These are phyloP conservation scores for Trigoniulus corallinus DNA, from an alignment of 1,140 invertebrate genomes.

Conservation along the genomic window DNA sequence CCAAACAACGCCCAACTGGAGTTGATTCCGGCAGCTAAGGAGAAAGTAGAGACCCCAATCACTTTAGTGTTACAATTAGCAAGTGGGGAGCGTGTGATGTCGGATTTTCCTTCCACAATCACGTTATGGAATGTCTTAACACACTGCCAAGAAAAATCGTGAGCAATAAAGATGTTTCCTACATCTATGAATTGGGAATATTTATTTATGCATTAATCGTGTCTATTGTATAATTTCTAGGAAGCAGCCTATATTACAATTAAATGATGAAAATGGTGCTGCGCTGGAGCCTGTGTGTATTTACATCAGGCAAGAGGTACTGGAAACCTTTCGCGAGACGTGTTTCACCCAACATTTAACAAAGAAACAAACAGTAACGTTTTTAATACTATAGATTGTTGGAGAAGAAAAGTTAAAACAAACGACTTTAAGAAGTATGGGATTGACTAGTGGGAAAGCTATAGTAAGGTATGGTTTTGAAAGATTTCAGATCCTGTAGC, in stretches of 20 bases:
- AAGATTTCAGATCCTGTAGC: not conserved
- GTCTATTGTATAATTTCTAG: no score
- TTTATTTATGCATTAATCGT: no score
- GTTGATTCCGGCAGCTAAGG: not conserved
- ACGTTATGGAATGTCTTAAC: not conserved
- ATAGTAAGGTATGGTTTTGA: slow-evolving; percentile 21
- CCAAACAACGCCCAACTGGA: not conserved
- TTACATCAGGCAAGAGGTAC: not conserved
- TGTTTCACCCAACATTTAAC: not conserved
- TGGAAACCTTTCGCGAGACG: not conserved
- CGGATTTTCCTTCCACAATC: not conserved
- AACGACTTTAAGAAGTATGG: slow-evolving; percentile 51
- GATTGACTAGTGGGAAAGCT: slow-evolving; percentile 53
- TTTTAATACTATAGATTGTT: slow-evolving; percentile 27
- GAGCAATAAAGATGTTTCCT: not conserved
- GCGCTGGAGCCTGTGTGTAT: not conserved
- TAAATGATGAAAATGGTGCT: not conserved
- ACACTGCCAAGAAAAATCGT: not conserved
- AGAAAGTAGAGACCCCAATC: not conserved
- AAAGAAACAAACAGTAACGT: not conserved
- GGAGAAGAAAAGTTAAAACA: slow-evolving; percentile 41
- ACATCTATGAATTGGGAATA: no score
- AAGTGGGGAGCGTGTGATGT: not conserved
- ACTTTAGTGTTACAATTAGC: not conserved
- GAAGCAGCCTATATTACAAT: not conserved